These are phyloP conservation scores for Neocrepidodera transversa DNA, from an alignment of 2,888 invertebrate genomes.

Conservation along the genomic window DNA sequence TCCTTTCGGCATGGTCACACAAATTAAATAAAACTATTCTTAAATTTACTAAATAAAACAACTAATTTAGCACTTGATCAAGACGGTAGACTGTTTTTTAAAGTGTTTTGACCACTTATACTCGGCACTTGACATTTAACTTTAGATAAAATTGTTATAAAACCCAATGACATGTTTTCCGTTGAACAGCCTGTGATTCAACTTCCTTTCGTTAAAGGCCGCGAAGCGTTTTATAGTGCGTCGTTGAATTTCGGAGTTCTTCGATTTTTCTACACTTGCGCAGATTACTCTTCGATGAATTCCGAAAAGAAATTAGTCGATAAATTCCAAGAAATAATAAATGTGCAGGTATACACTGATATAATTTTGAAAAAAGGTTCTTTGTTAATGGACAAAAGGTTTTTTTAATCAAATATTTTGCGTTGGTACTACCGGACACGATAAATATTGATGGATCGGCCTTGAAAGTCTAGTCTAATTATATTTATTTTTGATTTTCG, in stretches of 20 bases:
- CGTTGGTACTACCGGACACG: no score
- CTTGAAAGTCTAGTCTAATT: no score
- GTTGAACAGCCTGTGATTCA: slow-evolving; percentile 54
- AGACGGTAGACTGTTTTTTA: slow-evolving; percentile 80
- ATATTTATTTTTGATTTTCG: no score
- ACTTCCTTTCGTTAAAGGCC: slow-evolving; percentile 35
- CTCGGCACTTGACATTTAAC: slow-evolving; percentile 75
- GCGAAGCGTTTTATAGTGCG: slow-evolving; percentile 23
- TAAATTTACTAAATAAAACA: slow-evolving; percentile 66
- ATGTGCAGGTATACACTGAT: not conserved
- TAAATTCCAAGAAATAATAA: not conserved
- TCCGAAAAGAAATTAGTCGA: not conserved
- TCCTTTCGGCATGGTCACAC: slow-evolving; percentile 76
- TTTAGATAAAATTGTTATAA: slow-evolving; percentile 72
- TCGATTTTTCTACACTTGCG: slow-evolving; percentile 11
- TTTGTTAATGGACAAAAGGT: no score
- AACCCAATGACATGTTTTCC: slow-evolving; percentile 78
- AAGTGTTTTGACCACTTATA: slow-evolving; percentile 74
- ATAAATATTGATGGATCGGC: no score
- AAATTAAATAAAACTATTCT: slow-evolving; percentile 52
- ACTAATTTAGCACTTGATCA: slow-evolving; percentile 73
- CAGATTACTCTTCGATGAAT: not conserved
- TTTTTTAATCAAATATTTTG: no score
- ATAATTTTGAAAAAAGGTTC: no score
- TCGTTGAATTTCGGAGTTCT: slow-evolving; percentile 1